A percentile compares a stretch with the other conserved stretches of the same genome.
Conservation (phyloP, 1,140 invertebrate species). For the Listronotus oregonensis region DNA sequence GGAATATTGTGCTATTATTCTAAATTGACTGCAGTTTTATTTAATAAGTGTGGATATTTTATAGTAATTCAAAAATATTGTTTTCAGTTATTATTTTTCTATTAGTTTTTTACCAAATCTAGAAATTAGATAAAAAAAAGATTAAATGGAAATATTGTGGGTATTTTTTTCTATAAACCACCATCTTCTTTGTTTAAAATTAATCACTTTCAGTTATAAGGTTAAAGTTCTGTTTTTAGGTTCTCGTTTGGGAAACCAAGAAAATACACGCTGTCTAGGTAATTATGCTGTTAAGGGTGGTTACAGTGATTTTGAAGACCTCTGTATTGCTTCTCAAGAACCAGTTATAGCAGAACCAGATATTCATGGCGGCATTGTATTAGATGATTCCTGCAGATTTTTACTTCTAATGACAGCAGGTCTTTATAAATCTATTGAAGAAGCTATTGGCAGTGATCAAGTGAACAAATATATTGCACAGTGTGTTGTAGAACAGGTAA, state of each 20-base stretch:
- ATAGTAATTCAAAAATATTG: too few species aligned
- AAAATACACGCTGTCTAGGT: slow-evolving; percentile 81
- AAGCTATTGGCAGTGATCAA: slow-evolving; percentile 77
- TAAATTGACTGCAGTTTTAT: too few species aligned
- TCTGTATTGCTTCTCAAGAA: slow-evolving; percentile 69
- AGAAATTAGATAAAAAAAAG: too few species aligned
- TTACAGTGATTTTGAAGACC: slow-evolving; percentile 81
- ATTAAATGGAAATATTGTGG: too few species aligned
- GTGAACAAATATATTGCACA: slow-evolving; percentile 81
- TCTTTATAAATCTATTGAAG: slow-evolving; percentile 81
- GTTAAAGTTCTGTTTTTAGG: too few species aligned
- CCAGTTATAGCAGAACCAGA: slow-evolving; percentile 85
- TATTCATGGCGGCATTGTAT: slow-evolving; percentile 76
- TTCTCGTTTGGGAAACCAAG: slow-evolving; percentile 71
- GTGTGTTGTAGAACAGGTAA: slow-evolving; percentile 76
- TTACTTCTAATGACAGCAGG: slow-evolving; percentile 85
- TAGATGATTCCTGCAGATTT: slow-evolving; percentile 83
- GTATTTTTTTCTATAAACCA: too few species aligned
- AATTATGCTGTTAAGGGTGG: slow-evolving; percentile 87
- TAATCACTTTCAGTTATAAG: too few species aligned
- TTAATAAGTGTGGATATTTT: too few species aligned
- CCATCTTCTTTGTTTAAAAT: too few species aligned
- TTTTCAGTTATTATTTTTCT: too few species aligned
- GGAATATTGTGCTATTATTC: too few species aligned
- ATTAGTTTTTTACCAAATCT: too few species aligned